Percentiles rank a stretch among this genome's conserved stretches.
These are phyloP conservation scores for Desmodus rotundus DNA, from an alignment of 2,113 vertebrate genomes.

Conservation along the genomic window DNA sequence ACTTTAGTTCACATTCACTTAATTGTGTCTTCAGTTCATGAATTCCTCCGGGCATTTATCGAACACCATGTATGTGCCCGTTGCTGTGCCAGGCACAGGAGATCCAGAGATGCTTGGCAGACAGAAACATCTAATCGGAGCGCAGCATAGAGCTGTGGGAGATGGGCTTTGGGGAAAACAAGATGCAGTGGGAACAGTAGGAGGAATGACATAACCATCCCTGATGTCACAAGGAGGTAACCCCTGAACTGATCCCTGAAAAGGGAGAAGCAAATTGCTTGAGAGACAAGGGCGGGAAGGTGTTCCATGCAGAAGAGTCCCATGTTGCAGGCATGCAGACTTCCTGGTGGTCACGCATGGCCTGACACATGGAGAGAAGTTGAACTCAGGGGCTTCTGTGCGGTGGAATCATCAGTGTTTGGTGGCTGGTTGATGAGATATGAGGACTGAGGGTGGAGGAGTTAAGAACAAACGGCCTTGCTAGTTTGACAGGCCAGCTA, in stretches of 20 bases:
- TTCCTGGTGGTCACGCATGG: rapidly evolving
- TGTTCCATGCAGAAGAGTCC: neutral
- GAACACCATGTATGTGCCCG: neutral
- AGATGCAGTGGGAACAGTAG: neutral
- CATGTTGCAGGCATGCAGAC: neutral
- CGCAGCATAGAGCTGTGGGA: neutral
- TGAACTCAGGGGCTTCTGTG: neutral
- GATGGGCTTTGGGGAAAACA: neutral
- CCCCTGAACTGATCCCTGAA: neutral
- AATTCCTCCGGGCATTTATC: neutral
- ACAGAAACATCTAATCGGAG: neutral
- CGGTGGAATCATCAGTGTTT: neutral
- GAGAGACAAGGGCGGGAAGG: neutral
- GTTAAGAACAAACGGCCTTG: neutral
- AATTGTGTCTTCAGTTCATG: neutral
- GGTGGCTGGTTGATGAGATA: neutral
- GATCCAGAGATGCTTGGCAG: neutral
- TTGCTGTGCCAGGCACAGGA: neutral
- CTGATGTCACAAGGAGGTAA: neutral
- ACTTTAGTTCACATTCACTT: neutral
- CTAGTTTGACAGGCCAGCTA: neutral
- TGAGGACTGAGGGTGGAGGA: neutral
- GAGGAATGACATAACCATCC: neutral
- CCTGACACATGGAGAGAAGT: neutral
- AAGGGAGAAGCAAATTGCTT: too few relatives aligned